phyloP scores from a whole-genome alignment of 1,140 invertebrate species.

The Zaprionus inermis region DNA sequence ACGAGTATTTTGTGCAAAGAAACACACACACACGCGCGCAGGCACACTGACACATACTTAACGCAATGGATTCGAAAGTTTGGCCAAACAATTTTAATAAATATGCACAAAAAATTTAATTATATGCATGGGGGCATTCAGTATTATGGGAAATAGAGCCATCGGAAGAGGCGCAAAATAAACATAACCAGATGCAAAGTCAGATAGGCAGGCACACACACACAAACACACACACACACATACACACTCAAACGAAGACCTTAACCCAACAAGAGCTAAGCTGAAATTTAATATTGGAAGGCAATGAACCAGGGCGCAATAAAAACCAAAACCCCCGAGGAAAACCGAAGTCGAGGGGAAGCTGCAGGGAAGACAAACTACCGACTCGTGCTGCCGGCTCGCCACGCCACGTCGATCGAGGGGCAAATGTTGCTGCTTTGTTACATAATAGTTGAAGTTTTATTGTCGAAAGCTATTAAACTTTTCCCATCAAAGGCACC shows the following conservation, averaged over 20 bases:
- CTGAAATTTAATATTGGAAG: slow-evolving; percentile 81
- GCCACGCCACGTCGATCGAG: slow-evolving; percentile 53
- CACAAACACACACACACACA: slow-evolving; percentile 21
- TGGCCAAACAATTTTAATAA: slow-evolving; percentile 79
- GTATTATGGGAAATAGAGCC: slow-evolving; percentile 74
- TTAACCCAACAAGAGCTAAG: slow-evolving; percentile 71
- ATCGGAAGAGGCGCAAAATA: slow-evolving; percentile 69
- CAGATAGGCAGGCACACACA: slow-evolving; percentile 57
- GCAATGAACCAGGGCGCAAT: slow-evolving; percentile 77
- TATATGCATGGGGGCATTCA: slow-evolving; percentile 75
- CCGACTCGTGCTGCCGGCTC: slow-evolving; percentile 1
- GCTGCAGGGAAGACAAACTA: slow-evolving; percentile 1
- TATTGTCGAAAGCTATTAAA: slow-evolving; percentile 83
- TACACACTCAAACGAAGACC: slow-evolving; percentile 38
- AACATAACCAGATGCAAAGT: slow-evolving; percentile 76
- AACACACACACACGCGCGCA: background rate
- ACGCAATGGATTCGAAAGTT: slow-evolving; percentile 49
- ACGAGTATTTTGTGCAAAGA: slow-evolving; percentile 14
- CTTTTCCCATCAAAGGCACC: slow-evolving; percentile 79
- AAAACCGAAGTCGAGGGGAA: slow-evolving; percentile 6
- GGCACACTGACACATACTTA: slow-evolving; percentile 1
- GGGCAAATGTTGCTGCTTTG: slow-evolving; percentile 71
- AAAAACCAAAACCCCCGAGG: slow-evolving; percentile 71
- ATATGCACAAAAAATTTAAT: slow-evolving; percentile 77
- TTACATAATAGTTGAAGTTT: slow-evolving; percentile 83